These are phyloP conservation scores for Steatornis caripensis DNA, from an alignment of 2,113 vertebrate genomes.

Conservation along the genomic window DNA sequence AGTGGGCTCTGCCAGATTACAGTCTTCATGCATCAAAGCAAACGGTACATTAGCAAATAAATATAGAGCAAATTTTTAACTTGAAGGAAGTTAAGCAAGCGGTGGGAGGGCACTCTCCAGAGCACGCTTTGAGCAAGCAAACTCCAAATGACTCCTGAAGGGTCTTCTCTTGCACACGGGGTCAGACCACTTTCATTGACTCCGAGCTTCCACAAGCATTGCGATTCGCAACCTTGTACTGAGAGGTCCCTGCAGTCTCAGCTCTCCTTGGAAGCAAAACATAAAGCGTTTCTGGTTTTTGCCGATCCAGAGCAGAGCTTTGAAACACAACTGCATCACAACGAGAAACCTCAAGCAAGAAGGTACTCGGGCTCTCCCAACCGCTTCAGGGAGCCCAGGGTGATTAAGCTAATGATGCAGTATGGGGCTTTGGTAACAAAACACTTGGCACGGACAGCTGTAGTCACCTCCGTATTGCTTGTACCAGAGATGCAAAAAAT, in stretches of 20 bases:
- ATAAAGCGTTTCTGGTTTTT: not conserved
- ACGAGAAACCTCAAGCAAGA: not conserved
- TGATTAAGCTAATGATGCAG: not conserved
- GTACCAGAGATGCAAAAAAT: not conserved
- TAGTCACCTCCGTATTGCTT: not conserved
- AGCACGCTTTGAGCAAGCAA: not conserved
- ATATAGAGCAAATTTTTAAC: not conserved
- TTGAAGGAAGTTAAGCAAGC: not conserved
- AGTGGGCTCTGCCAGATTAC: not conserved
- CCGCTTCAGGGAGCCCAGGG: not conserved
- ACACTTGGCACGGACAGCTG: not conserved
- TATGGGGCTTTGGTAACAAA: not conserved
- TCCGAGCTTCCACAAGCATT: fast-evolving
- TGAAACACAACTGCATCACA: not conserved
- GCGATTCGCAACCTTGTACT: not conserved
- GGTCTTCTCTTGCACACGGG: not conserved
- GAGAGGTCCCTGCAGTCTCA: not conserved
- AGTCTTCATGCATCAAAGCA: not conserved
- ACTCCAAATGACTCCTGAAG: not conserved
- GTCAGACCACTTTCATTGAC: fast-evolving
- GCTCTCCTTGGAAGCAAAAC: not conserved
- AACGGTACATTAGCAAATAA: not conserved
- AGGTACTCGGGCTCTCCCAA: not conserved
- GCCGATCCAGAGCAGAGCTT: not conserved
- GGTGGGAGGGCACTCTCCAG: not conserved